phyloP scores from a whole-genome alignment of 2,113 vertebrate species.

The Sylvilagus bachmani region DNA sequence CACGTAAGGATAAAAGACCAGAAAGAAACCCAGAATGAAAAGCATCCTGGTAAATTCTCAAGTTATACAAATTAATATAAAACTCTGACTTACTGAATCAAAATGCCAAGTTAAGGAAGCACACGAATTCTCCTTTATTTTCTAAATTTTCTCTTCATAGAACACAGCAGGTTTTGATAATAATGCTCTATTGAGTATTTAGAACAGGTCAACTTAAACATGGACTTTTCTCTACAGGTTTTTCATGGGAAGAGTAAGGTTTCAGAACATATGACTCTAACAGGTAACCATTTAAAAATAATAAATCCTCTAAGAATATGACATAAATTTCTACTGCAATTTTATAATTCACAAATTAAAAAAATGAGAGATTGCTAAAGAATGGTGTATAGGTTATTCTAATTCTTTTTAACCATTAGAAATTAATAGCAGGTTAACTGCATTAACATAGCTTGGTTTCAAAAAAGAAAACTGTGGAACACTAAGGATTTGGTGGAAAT shows the following conservation, averaged over 20 bases:
- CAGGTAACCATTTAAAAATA: not conserved
- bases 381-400: not conserved
- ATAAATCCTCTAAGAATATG: slow-evolving; percentile 15
- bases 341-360: not conserved
- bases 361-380: not conserved
- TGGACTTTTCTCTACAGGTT: not conserved
- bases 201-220: not conserved
- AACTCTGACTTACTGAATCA: slow-evolving; percentile 29
- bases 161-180: not conserved
- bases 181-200: not conserved
- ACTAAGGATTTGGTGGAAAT: not conserved
- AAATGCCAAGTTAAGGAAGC: not conserved
- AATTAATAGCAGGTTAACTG: slow-evolving; percentile 13
- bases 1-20: slow-evolving; percentile 56
- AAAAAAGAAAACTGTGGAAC: slow-evolving; percentile 14
- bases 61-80: slow-evolving; percentile 50
- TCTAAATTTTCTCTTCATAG: not conserved
- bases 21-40: slow-evolving; percentile 65
- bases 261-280: slow-evolving; percentile 30
- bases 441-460: slow-evolving; percentile 20
- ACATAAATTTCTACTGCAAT: not conserved
- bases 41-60: slow-evolving; percentile 60
- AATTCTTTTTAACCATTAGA: slow-evolving; percentile 40
- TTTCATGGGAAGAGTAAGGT: slow-evolving; percentile 14
- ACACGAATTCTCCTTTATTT: not conserved